Percentiles rank a stretch among this genome's conserved stretches.
These are phyloP conservation scores for Stomorhina lunata DNA, from an alignment of 2,888 invertebrate genomes.

Conservation along the genomic window DNA sequence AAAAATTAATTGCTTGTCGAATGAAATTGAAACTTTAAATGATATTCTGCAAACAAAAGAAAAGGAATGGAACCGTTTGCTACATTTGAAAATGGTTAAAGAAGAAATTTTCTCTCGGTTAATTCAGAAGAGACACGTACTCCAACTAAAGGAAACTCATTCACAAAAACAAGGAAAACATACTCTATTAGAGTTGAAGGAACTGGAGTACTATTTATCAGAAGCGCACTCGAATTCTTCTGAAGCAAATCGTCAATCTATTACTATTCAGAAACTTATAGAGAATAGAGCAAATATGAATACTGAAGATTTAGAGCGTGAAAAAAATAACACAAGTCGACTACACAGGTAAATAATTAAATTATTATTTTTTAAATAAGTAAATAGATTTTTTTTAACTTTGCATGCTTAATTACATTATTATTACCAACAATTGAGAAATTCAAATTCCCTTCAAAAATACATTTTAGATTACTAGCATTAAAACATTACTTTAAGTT, in stretches of 20 bases:
- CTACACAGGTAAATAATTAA: slow-evolving; percentile 73
- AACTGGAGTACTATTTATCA: slow-evolving; percentile 66
- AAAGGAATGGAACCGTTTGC: slow-evolving; percentile 91
- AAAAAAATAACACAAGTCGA: slow-evolving; percentile 74
- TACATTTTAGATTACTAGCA: too few relatives aligned
- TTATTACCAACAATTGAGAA: too few relatives aligned
- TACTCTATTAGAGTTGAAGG: slow-evolving; percentile 67
- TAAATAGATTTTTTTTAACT: too few relatives aligned
- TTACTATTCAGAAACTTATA: slow-evolving; percentile 71
- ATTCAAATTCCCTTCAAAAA: too few relatives aligned
- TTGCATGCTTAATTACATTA: too few relatives aligned
- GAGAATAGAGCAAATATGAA: slow-evolving; percentile 75
- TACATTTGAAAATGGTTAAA: slow-evolving; percentile 90
- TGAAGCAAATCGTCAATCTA: slow-evolving; percentile 28
- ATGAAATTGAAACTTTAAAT: slow-evolving; percentile 86
- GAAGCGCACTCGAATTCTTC: slow-evolving; percentile 28
- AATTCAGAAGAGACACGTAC: slow-evolving; percentile 85
- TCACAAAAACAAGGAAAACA: slow-evolving; percentile 66
- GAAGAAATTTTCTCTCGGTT: slow-evolving; percentile 89
- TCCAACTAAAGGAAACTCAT: slow-evolving; percentile 76
- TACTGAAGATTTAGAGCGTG: slow-evolving; percentile 72
- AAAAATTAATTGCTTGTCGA: slow-evolving; percentile 84
- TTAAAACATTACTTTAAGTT: too few relatives aligned
- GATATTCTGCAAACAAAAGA: slow-evolving; percentile 90
- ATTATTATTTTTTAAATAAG: slow-evolving; percentile 35